A percentile compares a stretch with the other conserved stretches of the same genome.
These are phyloP conservation scores for Tapera naevia DNA, from an alignment of 2,797 vertebrate genomes.

Conservation along the genomic window DNA sequence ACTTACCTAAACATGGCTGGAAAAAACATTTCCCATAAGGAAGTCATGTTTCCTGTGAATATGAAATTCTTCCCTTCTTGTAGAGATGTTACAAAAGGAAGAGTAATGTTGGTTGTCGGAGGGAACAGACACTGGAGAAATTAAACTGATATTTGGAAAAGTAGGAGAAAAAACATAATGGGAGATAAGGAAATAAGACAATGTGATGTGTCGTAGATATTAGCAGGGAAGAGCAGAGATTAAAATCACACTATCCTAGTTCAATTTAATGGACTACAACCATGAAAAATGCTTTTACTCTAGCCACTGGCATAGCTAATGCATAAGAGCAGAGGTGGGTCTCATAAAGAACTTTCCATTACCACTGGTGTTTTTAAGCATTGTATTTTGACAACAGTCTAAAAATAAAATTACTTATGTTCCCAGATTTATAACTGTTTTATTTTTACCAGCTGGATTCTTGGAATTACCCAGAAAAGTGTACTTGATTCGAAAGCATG, in stretches of 20 bases:
- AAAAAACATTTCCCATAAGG: background rate
- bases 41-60: background rate
- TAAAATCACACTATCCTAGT: background rate
- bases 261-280: background rate
- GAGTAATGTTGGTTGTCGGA: background rate
- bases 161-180: background rate
- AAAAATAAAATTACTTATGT: constrained; percentile 4
- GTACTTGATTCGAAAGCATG: background rate
- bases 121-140: background rate
- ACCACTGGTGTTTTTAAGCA: background rate
- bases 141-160: background rate
- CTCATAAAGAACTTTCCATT: constrained; percentile 48
- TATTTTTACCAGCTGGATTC: constrained; percentile 10
- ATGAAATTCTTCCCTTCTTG: background rate
- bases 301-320: background rate
- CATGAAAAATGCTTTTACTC: background rate
- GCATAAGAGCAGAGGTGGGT: constrained; percentile 6
- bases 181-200: background rate
- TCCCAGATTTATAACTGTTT: background rate
- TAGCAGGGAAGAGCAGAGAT: background rate
- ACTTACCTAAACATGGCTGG: background rate
- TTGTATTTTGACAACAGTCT: constrained; percentile 13
- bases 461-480: background rate
- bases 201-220: background rate
- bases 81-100: background rate